phyloP scores from a whole-genome alignment of 2,888 invertebrate species.

The Xylota sylvarum region DNA sequence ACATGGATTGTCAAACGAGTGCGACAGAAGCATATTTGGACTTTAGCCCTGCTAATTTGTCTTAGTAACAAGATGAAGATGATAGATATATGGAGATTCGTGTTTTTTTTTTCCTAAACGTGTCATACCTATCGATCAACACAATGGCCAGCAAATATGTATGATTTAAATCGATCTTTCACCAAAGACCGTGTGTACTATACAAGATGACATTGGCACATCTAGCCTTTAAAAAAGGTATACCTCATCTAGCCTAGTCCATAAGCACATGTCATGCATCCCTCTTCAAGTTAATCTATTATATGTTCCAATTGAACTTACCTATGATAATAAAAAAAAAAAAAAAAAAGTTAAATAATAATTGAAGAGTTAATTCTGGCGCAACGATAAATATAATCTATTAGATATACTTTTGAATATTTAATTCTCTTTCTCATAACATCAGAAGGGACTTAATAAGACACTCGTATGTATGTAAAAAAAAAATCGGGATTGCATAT shows the following conservation, averaged over 20 bases:
- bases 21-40: not conserved
- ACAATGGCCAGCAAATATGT: too few species aligned
- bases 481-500: conserved; percentile 36
- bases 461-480: not conserved
- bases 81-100: too few species aligned
- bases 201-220: too few species aligned
- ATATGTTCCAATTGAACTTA: not conserved
- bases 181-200: too few species aligned
- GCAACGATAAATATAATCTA: conserved; percentile 28
- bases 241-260: too few species aligned
- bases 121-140: too few species aligned
- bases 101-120: too few species aligned
- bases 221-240: too few species aligned
- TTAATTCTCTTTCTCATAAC: conserved; percentile 1
- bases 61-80: conserved; percentile 37
- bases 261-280: not conserved
- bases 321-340: not conserved
- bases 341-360: not conserved
- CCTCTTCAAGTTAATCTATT: not conserved
- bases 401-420: conserved; percentile 14
- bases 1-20: conserved; percentile 13
- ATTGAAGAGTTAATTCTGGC: conserved; percentile 29
- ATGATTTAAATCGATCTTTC: too few species aligned
- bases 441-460: conserved; percentile 5
- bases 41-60: conserved; percentile 26